These are phyloP conservation scores for Pseudomyrmex sp. DNA, from an alignment of 1,140 invertebrate species.

Conservation along the genomic window DNA sequence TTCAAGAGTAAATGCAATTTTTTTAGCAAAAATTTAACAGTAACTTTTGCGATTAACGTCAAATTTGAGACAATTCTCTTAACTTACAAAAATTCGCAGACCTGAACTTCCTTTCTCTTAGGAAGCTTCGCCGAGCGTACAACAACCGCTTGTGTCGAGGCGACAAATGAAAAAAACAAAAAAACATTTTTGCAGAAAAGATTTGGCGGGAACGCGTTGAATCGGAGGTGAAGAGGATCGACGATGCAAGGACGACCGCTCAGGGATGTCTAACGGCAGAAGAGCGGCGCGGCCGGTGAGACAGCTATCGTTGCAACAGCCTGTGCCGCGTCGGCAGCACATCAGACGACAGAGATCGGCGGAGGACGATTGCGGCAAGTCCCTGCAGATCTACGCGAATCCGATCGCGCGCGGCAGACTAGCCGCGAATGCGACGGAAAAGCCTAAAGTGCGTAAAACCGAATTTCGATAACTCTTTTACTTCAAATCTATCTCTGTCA, in stretches of 20 bases:
- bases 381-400: conserved; percentile 68
- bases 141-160: neutral
- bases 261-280: conserved; percentile 55
- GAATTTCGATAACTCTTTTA: neutral
- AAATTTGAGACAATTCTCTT: too few relatives aligned
- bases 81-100: too few relatives aligned
- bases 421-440: conserved; percentile 57
- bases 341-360: conserved; percentile 81
- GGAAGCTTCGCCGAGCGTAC: too few relatives aligned
- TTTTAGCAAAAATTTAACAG: too few relatives aligned
- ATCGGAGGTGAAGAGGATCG: neutral
- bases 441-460: conserved; percentile 61
- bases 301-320: conserved; percentile 80
- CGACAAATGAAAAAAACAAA: neutral
- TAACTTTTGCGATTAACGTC: too few relatives aligned
- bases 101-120: too few relatives aligned
- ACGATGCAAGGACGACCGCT: neutral
- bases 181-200: neutral
- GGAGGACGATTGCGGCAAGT: conserved; percentile 76
- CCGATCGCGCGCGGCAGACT: conserved; percentile 46
- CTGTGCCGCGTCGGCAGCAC: conserved; percentile 71
- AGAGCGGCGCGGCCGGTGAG: conserved; percentile 73
- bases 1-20: neutral
- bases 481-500: neutral
- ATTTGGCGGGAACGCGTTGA: neutral